Evolutionary conservation across 2,797 vertebrate genomes (phyloP), one percentile per base, ranked within the genome.

Genomic region (Morus bassanus): DNA sequence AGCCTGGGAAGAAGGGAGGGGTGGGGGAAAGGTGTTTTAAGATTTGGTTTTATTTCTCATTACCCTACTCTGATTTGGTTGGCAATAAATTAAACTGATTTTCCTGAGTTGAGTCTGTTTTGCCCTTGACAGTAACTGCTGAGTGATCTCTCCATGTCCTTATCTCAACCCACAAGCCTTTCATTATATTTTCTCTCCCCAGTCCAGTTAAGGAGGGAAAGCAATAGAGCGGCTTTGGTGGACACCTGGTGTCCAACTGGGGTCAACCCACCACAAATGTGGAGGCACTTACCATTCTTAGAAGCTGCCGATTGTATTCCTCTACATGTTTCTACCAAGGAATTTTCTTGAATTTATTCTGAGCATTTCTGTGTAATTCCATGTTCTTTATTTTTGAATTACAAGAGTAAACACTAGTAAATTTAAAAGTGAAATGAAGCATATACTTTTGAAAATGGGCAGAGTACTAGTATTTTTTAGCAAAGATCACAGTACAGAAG

Each of bases 361-460:
- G 78, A 56, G 64, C 17, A 6, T 45, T 90, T 53, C 23, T 74
- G 3, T 77, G 50, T 51, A 77, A 72, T 92, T 91, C 80, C 23
- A 7, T 78, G 64, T 24, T 59, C 80, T 54, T 95, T 60, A 56
- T 67, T 95, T 90, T 63, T 82, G 89, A 91, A 73, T 70, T 79
- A 63, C 37, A 67, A 46, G 41, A 79, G 60, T 76, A 94, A 96
- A 87, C 59, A 56, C 11, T 39, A 70, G 43, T 74, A 63, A 69
- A 96, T 91, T 87, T 94, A 60, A 76, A 93, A 96, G 84, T 95
- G 43, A 91, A 94, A 95, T 89, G 51, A 79, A 94, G 67, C 39
- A 56, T 13, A 35, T 30, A 23, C 45, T 89, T 79, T 67, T 90
- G 74, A 65, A 93, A 92, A 86, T 33, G 37, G 43, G 67, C 31